phyloP scores from a whole-genome alignment of 2,888 invertebrate species.

The Ochlodes sylvanus region DNA sequence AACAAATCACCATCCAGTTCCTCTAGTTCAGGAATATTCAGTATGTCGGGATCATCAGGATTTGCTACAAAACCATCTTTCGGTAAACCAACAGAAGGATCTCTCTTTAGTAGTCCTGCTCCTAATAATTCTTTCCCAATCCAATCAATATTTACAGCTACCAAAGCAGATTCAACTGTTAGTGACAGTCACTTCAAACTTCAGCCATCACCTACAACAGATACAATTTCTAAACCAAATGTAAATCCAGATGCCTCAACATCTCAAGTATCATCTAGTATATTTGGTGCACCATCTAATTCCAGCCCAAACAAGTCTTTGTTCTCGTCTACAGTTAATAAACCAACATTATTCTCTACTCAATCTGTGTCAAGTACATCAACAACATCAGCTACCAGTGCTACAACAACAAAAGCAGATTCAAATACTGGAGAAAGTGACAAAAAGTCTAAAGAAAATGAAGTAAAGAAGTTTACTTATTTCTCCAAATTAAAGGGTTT shows the following conservation, averaged over 20 bases:
- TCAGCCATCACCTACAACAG: slow-evolving; percentile 51
- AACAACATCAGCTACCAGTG: slow-evolving; percentile 31
- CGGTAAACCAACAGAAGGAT: slow-evolving; percentile 50
- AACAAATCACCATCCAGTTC: slow-evolving; percentile 55
- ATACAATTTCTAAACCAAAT: slow-evolving; percentile 45
- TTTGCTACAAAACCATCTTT: slow-evolving; percentile 51
- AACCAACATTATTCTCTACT: slow-evolving; percentile 57
- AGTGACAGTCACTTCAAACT: slow-evolving; percentile 65
- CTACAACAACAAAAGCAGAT: slow-evolving; percentile 18
- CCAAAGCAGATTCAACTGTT: slow-evolving; percentile 64
- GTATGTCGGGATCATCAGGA: slow-evolving; percentile 49
- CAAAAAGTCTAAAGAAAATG: slow-evolving; percentile 43
- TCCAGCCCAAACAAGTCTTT: slow-evolving; percentile 53
- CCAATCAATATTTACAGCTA: slow-evolving; percentile 57
- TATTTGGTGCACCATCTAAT: slow-evolving; percentile 60
- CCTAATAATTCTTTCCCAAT: slow-evolving; percentile 46
- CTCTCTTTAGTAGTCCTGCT: slow-evolving; percentile 52
- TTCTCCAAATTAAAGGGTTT: slow-evolving; percentile 90
- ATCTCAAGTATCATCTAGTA: slow-evolving; percentile 57
- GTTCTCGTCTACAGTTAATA: slow-evolving; percentile 55
- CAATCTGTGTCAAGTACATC: slow-evolving; percentile 52
- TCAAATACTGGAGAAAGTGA: slow-evolving; percentile 49
- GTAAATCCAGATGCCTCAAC: slow-evolving; percentile 51
- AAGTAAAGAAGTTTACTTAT: slow-evolving; percentile 79
- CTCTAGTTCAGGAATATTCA: slow-evolving; percentile 58